Percentiles rank a stretch among this genome's conserved stretches.
Evolutionary conservation across 1,140 invertebrate genomes (phyloP).

Genomic region (Plodia interpunctella): DNA sequence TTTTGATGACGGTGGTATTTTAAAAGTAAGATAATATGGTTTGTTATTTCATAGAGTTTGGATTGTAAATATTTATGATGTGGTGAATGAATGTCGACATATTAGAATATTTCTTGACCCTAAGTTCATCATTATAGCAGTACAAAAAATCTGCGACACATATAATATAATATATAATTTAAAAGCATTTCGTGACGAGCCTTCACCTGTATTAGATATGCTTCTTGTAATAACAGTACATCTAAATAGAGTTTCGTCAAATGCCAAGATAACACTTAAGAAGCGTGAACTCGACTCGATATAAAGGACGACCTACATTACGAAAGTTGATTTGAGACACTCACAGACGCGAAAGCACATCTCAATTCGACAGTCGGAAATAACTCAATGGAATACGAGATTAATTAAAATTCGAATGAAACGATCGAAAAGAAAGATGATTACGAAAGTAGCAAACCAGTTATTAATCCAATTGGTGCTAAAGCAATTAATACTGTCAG

Average conservation of each 20-base stretch:
- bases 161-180: conserved; percentile 31
- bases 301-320: conserved; percentile 28
- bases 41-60: conserved; percentile 20
- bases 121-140: conserved; percentile 18
- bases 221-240: conserved; percentile 39
- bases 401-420: conserved; percentile 40
- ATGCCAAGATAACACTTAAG: conserved; percentile 45
- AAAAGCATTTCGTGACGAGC: conserved; percentile 37
- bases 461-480: conserved; percentile 46
- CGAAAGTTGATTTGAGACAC: conserved; percentile 22
- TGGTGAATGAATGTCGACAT: conserved; percentile 11
- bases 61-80: conserved; percentile 8
- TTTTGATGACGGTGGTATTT: conserved; percentile 39
- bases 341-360: conserved; percentile 20
- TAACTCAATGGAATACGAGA: conserved; percentile 9
- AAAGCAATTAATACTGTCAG: conserved; percentile 50
- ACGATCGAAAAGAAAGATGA: conserved; percentile 14
- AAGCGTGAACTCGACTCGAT: conserved; percentile 35
- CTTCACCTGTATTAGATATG: conserved; percentile 33
- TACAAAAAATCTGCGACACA: too few species aligned
- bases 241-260: conserved; percentile 47
- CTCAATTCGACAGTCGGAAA: conserved; percentile 27
- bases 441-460: conserved; percentile 26
- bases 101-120: conserved; percentile 27
- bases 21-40: conserved; percentile 54